Evolutionary conservation across 2,888 invertebrate genomes (phyloP).

Genomic region (Amiota communis): DNA sequence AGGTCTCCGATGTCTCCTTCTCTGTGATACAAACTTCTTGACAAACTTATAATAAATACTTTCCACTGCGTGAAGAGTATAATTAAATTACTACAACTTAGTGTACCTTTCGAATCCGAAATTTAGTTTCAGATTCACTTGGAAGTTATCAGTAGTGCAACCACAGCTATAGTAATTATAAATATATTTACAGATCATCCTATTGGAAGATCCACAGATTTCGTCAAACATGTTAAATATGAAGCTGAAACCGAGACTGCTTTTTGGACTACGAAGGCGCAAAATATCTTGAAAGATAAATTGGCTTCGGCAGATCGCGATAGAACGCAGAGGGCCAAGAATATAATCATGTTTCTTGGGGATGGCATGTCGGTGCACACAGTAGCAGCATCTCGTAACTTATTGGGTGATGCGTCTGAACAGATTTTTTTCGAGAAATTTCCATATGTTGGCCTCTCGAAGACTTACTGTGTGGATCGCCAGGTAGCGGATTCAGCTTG

Average conservation of each 20-base stretch:
- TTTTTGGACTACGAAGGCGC: slow-evolving; percentile 70
- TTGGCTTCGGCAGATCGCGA: slow-evolving; percentile 50
- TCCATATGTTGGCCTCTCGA: slow-evolving; percentile 74
- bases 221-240: slow-evolving; percentile 47
- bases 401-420: slow-evolving; percentile 79
- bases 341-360: slow-evolving; percentile 81
- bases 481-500: slow-evolving; percentile 90
- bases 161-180: not conserved
- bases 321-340: slow-evolving; percentile 73
- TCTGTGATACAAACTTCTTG: no score
- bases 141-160: no score
- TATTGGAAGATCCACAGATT: slow-evolving; percentile 31
- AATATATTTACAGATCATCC: slow-evolving; percentile 50
- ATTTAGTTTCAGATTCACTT: no score
- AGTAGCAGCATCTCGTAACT: slow-evolving; percentile 78
- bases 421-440: slow-evolving; percentile 79
- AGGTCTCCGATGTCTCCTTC: no score
- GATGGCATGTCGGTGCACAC: slow-evolving; percentile 87
- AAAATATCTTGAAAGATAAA: slow-evolving; percentile 59
- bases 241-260: slow-evolving; percentile 55
- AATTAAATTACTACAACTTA: no score
- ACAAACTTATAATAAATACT: no score
- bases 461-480: slow-evolving; percentile 84
- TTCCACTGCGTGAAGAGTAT: no score
- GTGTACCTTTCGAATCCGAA: no score